Evolutionary conservation across 2,113 vertebrate genomes (phyloP).

Genomic region (Scolopax mira): DNA sequence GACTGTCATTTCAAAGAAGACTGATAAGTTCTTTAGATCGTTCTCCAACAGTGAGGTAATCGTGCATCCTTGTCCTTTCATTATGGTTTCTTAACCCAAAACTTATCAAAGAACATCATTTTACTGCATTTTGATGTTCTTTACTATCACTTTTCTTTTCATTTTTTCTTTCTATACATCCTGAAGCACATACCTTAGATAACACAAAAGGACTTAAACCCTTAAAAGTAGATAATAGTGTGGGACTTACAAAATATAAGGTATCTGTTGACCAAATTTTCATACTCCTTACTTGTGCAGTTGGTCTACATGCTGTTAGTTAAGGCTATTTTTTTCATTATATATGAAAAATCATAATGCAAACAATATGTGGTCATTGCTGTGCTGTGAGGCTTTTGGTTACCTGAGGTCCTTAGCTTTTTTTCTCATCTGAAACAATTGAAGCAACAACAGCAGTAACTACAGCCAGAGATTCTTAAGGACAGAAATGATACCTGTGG

Average conservation of each 20-base stretch:
- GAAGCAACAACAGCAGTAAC: neutral
- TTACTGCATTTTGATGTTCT: constrained; percentile 12
- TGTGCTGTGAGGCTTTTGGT: neutral
- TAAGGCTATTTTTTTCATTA: neutral
- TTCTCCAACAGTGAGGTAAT: constrained; percentile 49
- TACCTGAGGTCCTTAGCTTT: neutral
- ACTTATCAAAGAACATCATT: constrained; percentile 37
- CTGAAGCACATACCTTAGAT: neutral
- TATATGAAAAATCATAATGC: neutral
- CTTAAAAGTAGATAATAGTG: neutral
- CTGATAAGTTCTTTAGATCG: constrained; percentile 58
- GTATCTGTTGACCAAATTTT: neutral
- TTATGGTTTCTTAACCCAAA: neutral
- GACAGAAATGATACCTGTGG: neutral
- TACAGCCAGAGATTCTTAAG: neutral
- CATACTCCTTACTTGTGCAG: neutral
- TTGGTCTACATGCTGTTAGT: neutral
- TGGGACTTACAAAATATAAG: neutral
- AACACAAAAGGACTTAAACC: neutral
- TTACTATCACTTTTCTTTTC: neutral
- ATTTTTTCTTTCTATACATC: neutral
- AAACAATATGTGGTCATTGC: neutral
- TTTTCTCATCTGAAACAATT: neutral
- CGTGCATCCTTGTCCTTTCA: constrained; percentile 23
- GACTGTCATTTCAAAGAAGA: constrained; percentile 46